phyloP scores from a whole-genome alignment of 2,888 invertebrate genomes.

The Hipparchia semele region DNA sequence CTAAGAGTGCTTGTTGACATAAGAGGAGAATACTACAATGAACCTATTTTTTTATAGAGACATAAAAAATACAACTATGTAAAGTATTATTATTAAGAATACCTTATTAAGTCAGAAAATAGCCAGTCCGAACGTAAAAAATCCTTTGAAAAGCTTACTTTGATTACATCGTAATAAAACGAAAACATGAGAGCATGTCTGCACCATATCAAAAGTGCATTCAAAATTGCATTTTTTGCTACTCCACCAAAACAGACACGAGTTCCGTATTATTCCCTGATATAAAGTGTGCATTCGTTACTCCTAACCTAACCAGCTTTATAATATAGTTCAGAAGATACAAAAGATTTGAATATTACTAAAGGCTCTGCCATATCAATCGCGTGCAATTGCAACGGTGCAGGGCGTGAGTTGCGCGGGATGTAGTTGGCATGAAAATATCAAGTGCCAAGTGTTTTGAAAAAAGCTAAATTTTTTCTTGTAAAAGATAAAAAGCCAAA shows the following conservation, averaged over 20 bases:
- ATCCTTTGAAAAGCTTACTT: conserved; percentile 4
- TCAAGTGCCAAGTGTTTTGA: too few species aligned
- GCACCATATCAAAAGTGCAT: conserved; percentile 15
- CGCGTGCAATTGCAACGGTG: background rate
- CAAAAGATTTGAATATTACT: conserved; percentile 58
- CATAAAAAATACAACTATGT: too few species aligned
- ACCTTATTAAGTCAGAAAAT: background rate
- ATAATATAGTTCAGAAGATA: conserved; percentile 59
- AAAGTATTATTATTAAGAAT: background rate
- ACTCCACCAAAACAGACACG: background rate
- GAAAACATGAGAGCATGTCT: conserved; percentile 6
- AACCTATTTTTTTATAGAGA: too few species aligned
- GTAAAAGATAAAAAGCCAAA: too few species aligned
- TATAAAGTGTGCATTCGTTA: conserved; percentile 19
- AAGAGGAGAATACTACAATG: too few species aligned
- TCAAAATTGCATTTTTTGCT: conserved; percentile 11
- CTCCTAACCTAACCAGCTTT: conserved; percentile 39
- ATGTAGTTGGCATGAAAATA: too few species aligned
- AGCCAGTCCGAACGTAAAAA: conserved; percentile 2
- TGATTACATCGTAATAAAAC: conserved; percentile 11
- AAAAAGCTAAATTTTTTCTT: too few species aligned
- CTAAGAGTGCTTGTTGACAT: too few species aligned
- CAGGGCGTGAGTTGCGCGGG: background rate
- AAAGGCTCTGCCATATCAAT: background rate
- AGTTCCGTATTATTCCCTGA: conserved; percentile 16